Conservation (phyloP, 2,888 invertebrate genomes). For the Lamellibrachia columna region DNA sequence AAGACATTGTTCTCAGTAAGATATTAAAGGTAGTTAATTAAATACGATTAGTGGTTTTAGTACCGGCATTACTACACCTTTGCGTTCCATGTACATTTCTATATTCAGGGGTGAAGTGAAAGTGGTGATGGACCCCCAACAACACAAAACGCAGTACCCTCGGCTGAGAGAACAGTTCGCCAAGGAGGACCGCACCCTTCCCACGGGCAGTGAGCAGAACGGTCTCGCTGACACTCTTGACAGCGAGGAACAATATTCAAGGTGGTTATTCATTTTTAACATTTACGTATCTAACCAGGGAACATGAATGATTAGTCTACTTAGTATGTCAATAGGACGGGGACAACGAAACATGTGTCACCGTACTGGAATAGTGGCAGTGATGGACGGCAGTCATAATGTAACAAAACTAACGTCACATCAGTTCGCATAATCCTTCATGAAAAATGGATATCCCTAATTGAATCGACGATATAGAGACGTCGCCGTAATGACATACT, state of each 20-base stretch:
- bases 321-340: too few relatives aligned
- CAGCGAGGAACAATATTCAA: not conserved
- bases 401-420: too few relatives aligned
- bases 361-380: too few relatives aligned
- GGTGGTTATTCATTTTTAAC: not conserved
- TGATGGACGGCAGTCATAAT: too few relatives aligned
- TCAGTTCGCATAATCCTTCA: too few relatives aligned
- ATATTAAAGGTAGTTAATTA: too few relatives aligned
- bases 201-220: not conserved
- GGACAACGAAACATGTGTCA: too few relatives aligned
- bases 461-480: too few relatives aligned
- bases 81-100: not conserved
- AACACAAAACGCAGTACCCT: constrained; percentile 56
- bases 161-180: constrained; percentile 38
- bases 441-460: too few relatives aligned
- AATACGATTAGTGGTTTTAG: not conserved
- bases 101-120: constrained; percentile 57
- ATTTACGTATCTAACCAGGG: not conserved
- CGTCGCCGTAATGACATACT: too few relatives aligned
- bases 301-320: not conserved
- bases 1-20: too few relatives aligned
- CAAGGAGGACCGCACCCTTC: not conserved
- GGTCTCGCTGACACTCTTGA: not conserved
- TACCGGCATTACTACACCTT: not conserved
- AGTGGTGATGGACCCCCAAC: constrained; percentile 53